Evolutionary conservation across 2,113 vertebrate genomes (phyloP).

Genomic region (Reinhardtius hippoglossoides): DNA sequence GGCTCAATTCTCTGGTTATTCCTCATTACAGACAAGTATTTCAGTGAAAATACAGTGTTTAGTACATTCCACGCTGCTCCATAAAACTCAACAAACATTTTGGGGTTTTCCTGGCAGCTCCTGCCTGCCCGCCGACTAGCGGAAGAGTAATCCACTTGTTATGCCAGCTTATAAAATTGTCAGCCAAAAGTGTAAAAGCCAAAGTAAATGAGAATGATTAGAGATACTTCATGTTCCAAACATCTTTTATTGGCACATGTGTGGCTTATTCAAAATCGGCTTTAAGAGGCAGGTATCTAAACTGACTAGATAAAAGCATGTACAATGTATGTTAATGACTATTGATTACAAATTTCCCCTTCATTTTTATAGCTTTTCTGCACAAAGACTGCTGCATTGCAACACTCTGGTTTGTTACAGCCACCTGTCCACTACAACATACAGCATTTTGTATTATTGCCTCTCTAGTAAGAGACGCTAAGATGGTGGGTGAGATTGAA

Average conservation of each 20-base stretch:
- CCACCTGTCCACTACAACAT: conserved; percentile 59
- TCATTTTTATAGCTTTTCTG: conserved; percentile 13
- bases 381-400: conserved; percentile 33
- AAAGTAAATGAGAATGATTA: conserved; percentile 73
- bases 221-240: conserved; percentile 68
- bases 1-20: conserved; percentile 26
- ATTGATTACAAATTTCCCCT: conserved; percentile 17
- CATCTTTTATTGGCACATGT: conserved; percentile 64
- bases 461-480: conserved; percentile 47
- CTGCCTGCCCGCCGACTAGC: conserved; percentile 46
- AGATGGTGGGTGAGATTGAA: conserved; percentile 38
- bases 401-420: conserved; percentile 36
- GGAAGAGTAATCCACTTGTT: conserved; percentile 74
- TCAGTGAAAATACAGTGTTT: conserved; percentile 51
- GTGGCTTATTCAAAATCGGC: conserved; percentile 57
- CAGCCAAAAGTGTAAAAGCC: conserved; percentile 72
- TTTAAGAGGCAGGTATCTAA: conserved; percentile 55
- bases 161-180: conserved; percentile 63
- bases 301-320: conserved; percentile 51
- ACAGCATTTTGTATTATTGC: conserved; percentile 35
- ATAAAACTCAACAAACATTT: conserved; percentile 67
- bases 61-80: conserved; percentile 50
- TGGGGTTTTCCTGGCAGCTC: conserved; percentile 57
- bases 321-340: conserved; percentile 58
- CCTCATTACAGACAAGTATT: conserved; percentile 42